Evolutionary conservation across 2,888 invertebrate species (phyloP).

Genomic region (Stictocephala bisonia): DNA sequence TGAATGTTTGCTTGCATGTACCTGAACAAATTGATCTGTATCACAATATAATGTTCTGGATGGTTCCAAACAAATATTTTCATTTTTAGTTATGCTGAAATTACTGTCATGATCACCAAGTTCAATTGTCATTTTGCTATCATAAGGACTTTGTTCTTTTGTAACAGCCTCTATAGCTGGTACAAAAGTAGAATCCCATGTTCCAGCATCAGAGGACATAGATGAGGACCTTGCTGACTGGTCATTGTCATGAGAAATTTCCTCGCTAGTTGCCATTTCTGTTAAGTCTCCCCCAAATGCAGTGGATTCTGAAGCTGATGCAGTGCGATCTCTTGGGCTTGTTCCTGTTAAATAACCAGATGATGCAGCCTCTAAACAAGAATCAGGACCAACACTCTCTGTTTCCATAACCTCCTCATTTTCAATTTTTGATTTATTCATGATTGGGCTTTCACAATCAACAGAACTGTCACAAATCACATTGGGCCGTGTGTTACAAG

Average conservation of each 20-base stretch:
- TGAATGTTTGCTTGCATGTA: too few relatives aligned
- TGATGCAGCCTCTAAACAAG: slow-evolving; percentile 66
- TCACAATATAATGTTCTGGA: background rate
- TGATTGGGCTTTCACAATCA: slow-evolving; percentile 9
- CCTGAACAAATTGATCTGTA: too few relatives aligned
- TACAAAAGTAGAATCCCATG: slow-evolving; percentile 74
- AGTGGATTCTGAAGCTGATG: slow-evolving; percentile 66
- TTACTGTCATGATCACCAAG: slow-evolving; percentile 3
- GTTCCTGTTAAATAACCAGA: slow-evolving; percentile 58
- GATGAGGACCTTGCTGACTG: slow-evolving; percentile 67
- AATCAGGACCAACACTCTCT: slow-evolving; percentile 68
- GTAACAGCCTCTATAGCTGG: background rate
- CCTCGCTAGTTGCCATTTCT: slow-evolving; percentile 61
- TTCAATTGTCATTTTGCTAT: background rate
- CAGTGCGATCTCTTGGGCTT: slow-evolving; percentile 65
- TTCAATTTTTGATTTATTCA: slow-evolving; percentile 45
- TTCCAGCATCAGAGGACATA: slow-evolving; percentile 73
- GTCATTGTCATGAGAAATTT: slow-evolving; percentile 63
- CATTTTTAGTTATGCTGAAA: background rate
- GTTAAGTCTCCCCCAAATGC: slow-evolving; percentile 65
- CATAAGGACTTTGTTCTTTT: background rate
- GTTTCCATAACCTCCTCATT: slow-evolving; percentile 57
- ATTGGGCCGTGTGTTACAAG: too few relatives aligned
- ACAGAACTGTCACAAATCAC: background rate
- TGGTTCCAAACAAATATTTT: background rate